phyloP scores from a whole-genome alignment of 2,797 vertebrate genomes.

The Betta splendens region DNA sequence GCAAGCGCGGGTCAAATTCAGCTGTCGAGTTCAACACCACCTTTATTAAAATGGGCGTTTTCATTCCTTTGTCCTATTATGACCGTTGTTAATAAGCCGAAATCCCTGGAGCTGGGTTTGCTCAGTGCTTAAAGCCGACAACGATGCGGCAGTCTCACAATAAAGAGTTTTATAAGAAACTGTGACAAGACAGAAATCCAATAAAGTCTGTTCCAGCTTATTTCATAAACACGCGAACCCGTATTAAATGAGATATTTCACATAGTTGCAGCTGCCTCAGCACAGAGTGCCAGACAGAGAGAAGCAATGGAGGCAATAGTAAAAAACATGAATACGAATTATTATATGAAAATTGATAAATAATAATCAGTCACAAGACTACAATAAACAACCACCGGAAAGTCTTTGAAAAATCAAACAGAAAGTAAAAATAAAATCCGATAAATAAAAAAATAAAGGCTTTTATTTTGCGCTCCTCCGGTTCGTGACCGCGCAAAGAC shows the following conservation, averaged over 20 bases:
- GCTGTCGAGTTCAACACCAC: constrained; percentile 16
- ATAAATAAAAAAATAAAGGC: neutral
- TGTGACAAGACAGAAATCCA: neutral
- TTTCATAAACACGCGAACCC: too few species aligned
- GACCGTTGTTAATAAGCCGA: constrained; percentile 5
- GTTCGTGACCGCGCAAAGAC: neutral
- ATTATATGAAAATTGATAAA: too few species aligned
- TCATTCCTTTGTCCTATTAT: constrained; percentile 31
- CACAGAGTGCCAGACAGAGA: too few species aligned
- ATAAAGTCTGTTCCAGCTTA: too few species aligned
- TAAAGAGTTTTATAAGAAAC: neutral
- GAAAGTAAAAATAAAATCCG: neutral
- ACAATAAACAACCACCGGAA: too few species aligned
- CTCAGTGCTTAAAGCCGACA: neutral
- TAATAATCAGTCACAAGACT: too few species aligned
- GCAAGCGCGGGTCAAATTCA: neutral
- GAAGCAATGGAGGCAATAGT: too few species aligned
- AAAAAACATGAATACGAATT: too few species aligned
- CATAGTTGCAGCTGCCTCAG: constrained; percentile 27
- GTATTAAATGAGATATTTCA: neutral
- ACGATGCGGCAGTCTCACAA: neutral
- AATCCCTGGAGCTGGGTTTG: neutral
- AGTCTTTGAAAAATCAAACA: too few species aligned
- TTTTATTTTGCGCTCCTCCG: constrained; percentile 1
- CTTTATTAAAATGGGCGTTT: constrained; percentile 13